Evolutionary conservation across 1,140 invertebrate genomes (phyloP), one percentile per base, ranked within the genome.

Genomic region (Coenobita brevimanus): DNA sequence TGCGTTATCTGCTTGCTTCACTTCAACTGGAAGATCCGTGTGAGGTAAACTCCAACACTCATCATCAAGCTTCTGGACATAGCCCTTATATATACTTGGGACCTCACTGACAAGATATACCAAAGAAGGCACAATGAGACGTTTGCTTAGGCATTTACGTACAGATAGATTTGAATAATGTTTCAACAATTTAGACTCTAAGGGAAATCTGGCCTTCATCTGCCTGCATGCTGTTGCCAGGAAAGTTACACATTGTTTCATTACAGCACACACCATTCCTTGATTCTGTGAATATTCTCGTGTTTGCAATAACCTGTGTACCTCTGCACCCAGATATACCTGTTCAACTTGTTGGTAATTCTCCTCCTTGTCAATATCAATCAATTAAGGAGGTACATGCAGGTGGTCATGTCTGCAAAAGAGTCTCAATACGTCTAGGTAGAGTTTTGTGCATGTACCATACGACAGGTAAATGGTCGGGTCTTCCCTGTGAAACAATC

Each of bases 401-500:
- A n/a, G 30, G 43, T 13, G 3, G 24, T 46, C 41, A 73, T 8
- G 27, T 76, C 73, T n/a, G 33, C 1, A 50, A 50, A 2, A 76
- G 6, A 33, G 24, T 76, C 73, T 76, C 2, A 76, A 21, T 13
- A 76, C 21, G 27, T 76, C 73, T 17, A 46, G 38, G 73, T 46
- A 46, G 2, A 76, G 73, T 21, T 76, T 30, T n/a, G 6, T 76
- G 15, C 6, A 43, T 13, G 36, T 43, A 1, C 13, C 36, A 50
- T 76, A 27, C 6, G 46, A 46, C 6, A n/a, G 13, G 8, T 76
- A 38, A 76, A 76, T 76, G 2, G 36, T 76, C n/a, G 73, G 33
- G 21, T 46, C 73, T 76, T 30, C n/a, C 21, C 41, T 76, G 36
- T 76, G 73, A 50, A 76, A 76, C n/a, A 76, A 21, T 15, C 10